These are phyloP conservation scores for Falco novaeseelandiae DNA, from an alignment of 2,797 vertebrate genomes.

Conservation along the genomic window DNA sequence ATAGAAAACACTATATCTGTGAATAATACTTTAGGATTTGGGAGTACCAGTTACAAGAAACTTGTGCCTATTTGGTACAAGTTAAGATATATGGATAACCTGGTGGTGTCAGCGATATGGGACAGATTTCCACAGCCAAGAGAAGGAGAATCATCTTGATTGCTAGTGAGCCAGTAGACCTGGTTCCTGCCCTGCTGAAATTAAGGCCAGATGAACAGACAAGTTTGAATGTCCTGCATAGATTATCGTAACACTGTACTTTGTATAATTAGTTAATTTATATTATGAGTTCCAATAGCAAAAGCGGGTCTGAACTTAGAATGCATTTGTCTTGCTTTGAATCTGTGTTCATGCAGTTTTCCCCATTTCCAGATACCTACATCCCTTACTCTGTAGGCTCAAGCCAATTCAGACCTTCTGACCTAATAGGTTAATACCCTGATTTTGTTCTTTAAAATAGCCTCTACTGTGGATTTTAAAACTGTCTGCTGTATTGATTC, in stretches of 20 bases:
- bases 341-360: not conserved
- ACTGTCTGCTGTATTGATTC: not conserved
- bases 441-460: not conserved
- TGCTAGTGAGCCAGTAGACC: not conserved
- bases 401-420: conserved; percentile 16
- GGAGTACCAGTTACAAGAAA: not conserved
- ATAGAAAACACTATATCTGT: not conserved
- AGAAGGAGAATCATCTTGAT: not conserved
- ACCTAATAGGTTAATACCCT: not conserved
- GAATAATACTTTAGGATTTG: not conserved
- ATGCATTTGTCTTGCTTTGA: not conserved
- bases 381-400: not conserved
- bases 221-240: not conserved
- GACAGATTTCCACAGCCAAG: not conserved
- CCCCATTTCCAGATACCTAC: not conserved
- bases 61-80: not conserved
- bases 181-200: not conserved
- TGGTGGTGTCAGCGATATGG: not conserved
- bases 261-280: not conserved
- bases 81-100: not conserved
- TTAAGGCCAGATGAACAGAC: not conserved
- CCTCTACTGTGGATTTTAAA: not conserved
- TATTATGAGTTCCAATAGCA: not conserved
- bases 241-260: not conserved
- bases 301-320: not conserved